phyloP scores from a whole-genome alignment of 2,113 vertebrate species.

The Nerophis lumbriciformis region DNA sequence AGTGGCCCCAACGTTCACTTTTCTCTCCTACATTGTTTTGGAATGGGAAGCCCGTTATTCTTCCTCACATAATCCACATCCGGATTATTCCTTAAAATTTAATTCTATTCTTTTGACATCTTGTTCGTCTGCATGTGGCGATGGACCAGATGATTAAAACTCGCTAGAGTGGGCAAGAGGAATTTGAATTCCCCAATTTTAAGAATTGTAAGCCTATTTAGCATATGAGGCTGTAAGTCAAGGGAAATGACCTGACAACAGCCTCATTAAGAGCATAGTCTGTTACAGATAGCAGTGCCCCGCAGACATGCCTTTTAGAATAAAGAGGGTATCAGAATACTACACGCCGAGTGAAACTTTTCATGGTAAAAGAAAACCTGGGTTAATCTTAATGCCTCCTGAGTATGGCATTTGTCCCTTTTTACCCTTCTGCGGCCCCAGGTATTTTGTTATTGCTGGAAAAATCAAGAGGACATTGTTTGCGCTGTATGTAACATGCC shows the following conservation, averaged over 20 bases:
- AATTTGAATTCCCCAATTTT: conserved; percentile 44
- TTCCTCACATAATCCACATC: conserved; percentile 33
- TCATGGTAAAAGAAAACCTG: conserved; percentile 35
- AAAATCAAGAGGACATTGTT: conserved; percentile 6
- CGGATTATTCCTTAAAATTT: background rate
- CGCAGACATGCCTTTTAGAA: conserved; percentile 64
- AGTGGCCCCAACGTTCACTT: conserved; percentile 15
- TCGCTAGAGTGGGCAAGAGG: conserved; percentile 9
- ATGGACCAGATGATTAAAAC: conserved; percentile 23
- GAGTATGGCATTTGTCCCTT: background rate
- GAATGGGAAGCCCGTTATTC: conserved; percentile 14
- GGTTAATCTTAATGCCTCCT: conserved; percentile 27
- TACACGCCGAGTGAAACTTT: conserved; percentile 46
- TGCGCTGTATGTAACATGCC: background rate
- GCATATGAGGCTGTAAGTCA: conserved; percentile 49
- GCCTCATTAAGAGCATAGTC: conserved; percentile 62
- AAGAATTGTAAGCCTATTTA: conserved; percentile 50
- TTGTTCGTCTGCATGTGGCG: conserved; percentile 5
- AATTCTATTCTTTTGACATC: conserved; percentile 16
- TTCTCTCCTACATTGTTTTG: conserved; percentile 8
- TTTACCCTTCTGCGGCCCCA: background rate
- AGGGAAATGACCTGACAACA: conserved; percentile 66
- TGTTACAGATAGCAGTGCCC: conserved; percentile 61
- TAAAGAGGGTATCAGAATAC: conserved; percentile 46
- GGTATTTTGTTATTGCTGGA: conserved; percentile 16